Evolutionary conservation across 2,797 vertebrate genomes (phyloP).

Genomic region (Crypturellus tataupa): DNA sequence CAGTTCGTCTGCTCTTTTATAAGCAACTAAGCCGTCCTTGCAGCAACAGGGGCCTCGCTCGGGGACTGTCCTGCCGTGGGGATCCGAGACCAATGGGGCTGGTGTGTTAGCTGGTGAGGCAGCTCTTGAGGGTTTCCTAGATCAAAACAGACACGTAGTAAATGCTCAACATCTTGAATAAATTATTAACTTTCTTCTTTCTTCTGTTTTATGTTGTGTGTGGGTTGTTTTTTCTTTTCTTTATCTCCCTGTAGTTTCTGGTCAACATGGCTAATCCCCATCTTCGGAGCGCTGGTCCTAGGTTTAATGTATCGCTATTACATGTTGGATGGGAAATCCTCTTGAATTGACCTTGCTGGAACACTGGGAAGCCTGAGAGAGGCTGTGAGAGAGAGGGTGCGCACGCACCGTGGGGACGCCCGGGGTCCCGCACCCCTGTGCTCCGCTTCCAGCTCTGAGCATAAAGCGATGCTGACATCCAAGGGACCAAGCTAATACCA

Average conservation of each 20-base stretch:
- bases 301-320: conserved; percentile 93
- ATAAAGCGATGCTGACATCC: not conserved
- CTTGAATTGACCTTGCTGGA: conserved; percentile 72
- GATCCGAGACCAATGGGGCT: too few relatives aligned
- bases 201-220: not conserved
- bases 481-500: conserved; percentile 43
- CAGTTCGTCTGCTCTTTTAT: conserved; percentile 34
- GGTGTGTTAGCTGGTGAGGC: not conserved
- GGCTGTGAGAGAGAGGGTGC: conserved; percentile 5
- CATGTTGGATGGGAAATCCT: conserved; percentile 86
- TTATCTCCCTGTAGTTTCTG: conserved; percentile 81
- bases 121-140: not conserved
- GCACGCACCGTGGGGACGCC: not conserved
- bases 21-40: not conserved
- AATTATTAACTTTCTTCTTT: not conserved
- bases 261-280: conserved; percentile 90
- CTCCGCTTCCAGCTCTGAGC: conserved; percentile 19
- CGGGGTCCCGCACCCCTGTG: conserved; percentile 2
- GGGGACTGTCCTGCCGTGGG: not conserved
- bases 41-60: not conserved
- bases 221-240: not conserved
- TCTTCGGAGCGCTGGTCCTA: conserved; percentile 83
- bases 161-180: not conserved
- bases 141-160: not conserved
- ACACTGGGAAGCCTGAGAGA: conserved; percentile 24